Percentiles rank a stretch among this genome's conserved stretches.
Evolutionary conservation across 30 jellyfish, hydroid and myxozoan species (phyloP).

Genomic region (Pelagia noctiluca): DNA sequence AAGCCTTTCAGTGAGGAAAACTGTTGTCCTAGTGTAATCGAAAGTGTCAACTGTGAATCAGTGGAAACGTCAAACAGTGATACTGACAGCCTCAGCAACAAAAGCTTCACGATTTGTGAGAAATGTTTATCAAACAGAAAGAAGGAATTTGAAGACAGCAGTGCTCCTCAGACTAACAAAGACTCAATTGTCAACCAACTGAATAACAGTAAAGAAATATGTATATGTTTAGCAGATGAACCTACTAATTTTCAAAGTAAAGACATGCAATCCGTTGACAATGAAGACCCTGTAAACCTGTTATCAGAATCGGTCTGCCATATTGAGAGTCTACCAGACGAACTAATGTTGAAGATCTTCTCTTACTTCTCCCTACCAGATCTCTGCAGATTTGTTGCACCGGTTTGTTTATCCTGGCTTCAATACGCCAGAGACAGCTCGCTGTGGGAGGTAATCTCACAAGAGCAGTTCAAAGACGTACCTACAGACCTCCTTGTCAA

Average conservation of each 20-base stretch:
- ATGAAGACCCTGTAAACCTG: background rate
- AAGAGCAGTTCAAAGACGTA: slow-evolving; percentile 76
- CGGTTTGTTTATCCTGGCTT: slow-evolving; percentile 84
- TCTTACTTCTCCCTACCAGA: slow-evolving; percentile 74
- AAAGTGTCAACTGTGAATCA: background rate
- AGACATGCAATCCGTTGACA: background rate
- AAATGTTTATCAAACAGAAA: slow-evolving; percentile 59
- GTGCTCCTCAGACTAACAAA: background rate
- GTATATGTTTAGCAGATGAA: slow-evolving; percentile 27
- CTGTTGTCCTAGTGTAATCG: too few relatives aligned
- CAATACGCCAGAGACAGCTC: slow-evolving; percentile 75
- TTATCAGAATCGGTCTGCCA: background rate
- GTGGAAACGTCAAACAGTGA: background rate
- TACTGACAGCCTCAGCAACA: background rate
- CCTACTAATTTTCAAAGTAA: background rate
- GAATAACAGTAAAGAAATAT: slow-evolving; percentile 52
- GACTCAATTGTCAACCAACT: background rate
- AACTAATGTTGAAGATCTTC: slow-evolving; percentile 71
- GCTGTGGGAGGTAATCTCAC: slow-evolving; percentile 69
- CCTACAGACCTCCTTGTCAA: slow-evolving; percentile 58
- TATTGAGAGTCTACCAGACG: slow-evolving; percentile 67
- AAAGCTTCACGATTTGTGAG: slow-evolving; percentile 46
- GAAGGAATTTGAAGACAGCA: slow-evolving; percentile 26
- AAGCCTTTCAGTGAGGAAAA: too few relatives aligned
- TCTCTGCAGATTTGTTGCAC: slow-evolving; percentile 84